Base-by-base conservation (phyloP, 2,888 invertebrate genomes). In the Stenurella melanura region DNA sequence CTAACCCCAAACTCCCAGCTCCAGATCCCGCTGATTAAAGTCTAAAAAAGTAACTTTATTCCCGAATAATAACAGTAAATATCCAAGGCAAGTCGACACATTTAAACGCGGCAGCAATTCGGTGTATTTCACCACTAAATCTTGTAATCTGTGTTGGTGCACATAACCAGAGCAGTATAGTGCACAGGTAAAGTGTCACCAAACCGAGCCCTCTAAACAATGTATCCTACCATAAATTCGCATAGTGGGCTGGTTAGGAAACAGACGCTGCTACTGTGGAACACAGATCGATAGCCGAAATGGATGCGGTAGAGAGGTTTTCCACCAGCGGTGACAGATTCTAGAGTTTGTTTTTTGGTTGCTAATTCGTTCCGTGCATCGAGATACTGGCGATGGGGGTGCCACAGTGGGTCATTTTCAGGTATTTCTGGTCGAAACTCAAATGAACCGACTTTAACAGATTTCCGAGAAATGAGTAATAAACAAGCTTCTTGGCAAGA, bases 91-190 rank as follows among this genome's bases (percentile, higher is more conserved):
- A 64, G 70, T 60, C 70, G 70, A 70, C 60, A 58, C 70, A 38
- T 70, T 70, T 70, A 70, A 70, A 42, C 60, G 58, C 69, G 69
- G 58, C 63, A 56, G 74, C 75, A 75, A 75, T 75, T 75, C 75
- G 70, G 75, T 58, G 75, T 70, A 70, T 75, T 75, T 61, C 70
- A 70, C 70, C 75, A 58, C 70, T 70, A 74, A 70, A 75, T 75
- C 75, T 75, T 75, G 70, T 75, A 75, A 75, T 75, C 75, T 75
- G 75, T 64, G 73, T 66, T 56, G 64, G 70, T 76, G 70, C 73
- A 76, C 57, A 50, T 76, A 73, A 73, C 73, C 66, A 34, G 56
- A 19, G 18, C 68, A 58, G 66, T 70, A 69, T 69, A 58, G 69
- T 73, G 66, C 57, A 63, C 70, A 70, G 75, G 70, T 75, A 69